phyloP scores from a whole-genome alignment of 2,113 vertebrate species.

The Pseudois nayaur region DNA sequence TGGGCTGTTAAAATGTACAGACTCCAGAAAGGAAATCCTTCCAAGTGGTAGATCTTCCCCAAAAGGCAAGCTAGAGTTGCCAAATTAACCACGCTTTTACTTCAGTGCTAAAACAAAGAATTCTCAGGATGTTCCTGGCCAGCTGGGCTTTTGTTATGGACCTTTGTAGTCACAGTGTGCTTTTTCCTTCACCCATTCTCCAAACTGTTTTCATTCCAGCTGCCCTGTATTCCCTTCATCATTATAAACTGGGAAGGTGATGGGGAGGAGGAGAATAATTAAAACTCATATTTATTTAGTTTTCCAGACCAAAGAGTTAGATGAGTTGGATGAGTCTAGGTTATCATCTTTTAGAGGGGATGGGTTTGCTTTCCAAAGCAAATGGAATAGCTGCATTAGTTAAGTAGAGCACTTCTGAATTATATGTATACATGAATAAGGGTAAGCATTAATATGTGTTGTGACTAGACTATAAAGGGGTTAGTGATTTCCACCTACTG shows the following conservation, averaged over 20 bases:
- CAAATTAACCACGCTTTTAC: background rate
- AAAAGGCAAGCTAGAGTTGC: background rate
- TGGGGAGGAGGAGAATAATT: background rate
- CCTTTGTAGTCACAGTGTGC: background rate
- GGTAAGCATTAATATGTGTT: background rate
- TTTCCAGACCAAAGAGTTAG: background rate
- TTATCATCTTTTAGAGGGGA: background rate
- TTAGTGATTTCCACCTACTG: background rate
- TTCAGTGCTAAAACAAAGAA: background rate
- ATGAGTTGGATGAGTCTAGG: background rate
- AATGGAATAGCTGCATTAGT: background rate
- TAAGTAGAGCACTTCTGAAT: background rate
- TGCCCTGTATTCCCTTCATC: background rate
- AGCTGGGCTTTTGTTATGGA: background rate
- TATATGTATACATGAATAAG: background rate
- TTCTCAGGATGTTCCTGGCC: background rate
- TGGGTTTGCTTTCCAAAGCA: background rate
- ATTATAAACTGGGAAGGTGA: background rate
- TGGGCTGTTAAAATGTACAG: background rate
- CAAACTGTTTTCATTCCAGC: background rate
- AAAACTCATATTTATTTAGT: background rate
- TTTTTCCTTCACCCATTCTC: background rate
- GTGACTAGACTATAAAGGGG: background rate
- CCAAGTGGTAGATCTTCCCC: background rate
- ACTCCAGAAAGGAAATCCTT: background rate